Evolutionary conservation across 1,140 invertebrate genomes (phyloP), one percentile per base, ranked within the genome.

Genomic region (Bombus balteatus): DNA sequence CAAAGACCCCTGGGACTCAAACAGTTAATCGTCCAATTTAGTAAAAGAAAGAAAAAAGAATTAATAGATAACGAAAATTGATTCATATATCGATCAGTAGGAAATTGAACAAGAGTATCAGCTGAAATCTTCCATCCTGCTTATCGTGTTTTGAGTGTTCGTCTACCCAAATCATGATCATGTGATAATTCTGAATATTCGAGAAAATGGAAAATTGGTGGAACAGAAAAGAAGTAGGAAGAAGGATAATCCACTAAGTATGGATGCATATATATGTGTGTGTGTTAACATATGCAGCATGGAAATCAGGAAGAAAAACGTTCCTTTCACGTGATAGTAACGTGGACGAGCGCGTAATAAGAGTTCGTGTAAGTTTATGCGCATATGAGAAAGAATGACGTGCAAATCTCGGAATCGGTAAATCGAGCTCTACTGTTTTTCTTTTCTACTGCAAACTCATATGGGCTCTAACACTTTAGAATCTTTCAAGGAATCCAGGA

Each of bases 241-340:
- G 25, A 25, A 28, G 65, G 65, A 68, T 37, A 32, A 70, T n/a
- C 25, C 9, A 13, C 3, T 1, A 53, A 18, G 43, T 47, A 41
- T 10, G 72, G 2, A 28, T 25, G 13, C 39, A 22, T 9, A 22
- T 39, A 28, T 32, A 10, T 32, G 32, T 57, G 81, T 32, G 1
- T 32, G 32, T 57, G 81, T 13, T 74, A 72, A 71, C 79, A 37
- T 37, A 79, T 75, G 88, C 88, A 41, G 57, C 79, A 85, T 89
- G 79, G 71, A 89, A 90, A 90, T 87, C 75, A 77, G 85, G 57
- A 85, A 83, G 75, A 66, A 89, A 90, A 89, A 85, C 81, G 81
- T 47, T 74, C 22, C 62, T 82, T 89, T 87, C 89, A 90, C 86
- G 88, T 89, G 89, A 83, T 39, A 15, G 25, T 43, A 62, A 85